phyloP scores from a whole-genome alignment of 1,140 invertebrate species.

The Diuraphis noxia region DNA sequence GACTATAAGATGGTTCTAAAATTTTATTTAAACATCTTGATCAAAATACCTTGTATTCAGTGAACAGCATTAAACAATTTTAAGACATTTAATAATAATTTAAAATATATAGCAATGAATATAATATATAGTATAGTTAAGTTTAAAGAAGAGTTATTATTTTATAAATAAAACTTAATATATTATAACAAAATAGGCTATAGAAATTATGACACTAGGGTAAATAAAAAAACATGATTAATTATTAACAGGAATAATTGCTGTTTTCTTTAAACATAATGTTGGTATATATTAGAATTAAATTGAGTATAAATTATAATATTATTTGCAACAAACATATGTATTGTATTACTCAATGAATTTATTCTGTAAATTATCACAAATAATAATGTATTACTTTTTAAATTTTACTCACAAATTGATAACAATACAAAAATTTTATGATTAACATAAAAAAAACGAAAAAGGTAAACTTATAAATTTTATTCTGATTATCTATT shows the following conservation, averaged over 20 bases:
- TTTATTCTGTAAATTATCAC: neutral
- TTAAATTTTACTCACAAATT: neutral
- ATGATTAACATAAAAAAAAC: neutral
- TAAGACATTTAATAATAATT: slow-evolving; percentile 1
- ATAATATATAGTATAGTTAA: neutral
- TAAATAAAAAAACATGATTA: neutral
- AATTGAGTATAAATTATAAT: neutral
- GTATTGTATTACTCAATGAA: neutral
- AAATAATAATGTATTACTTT: neutral
- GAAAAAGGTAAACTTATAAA: neutral
- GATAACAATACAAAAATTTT: neutral
- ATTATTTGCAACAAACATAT: neutral
- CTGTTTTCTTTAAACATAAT: neutral
- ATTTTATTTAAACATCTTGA: neutral
- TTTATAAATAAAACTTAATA: neutral
- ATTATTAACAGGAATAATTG: neutral
- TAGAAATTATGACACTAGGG: neutral
- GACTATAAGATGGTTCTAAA: neutral
- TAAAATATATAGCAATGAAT: neutral
- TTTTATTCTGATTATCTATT: neutral
- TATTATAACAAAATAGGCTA: neutral
- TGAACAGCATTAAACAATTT: neutral
- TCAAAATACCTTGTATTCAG: neutral
- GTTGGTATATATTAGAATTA: neutral
- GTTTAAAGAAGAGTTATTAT: neutral